phyloP scores from a whole-genome alignment of 2,888 invertebrate genomes.

The Callyntrura sp. region DNA sequence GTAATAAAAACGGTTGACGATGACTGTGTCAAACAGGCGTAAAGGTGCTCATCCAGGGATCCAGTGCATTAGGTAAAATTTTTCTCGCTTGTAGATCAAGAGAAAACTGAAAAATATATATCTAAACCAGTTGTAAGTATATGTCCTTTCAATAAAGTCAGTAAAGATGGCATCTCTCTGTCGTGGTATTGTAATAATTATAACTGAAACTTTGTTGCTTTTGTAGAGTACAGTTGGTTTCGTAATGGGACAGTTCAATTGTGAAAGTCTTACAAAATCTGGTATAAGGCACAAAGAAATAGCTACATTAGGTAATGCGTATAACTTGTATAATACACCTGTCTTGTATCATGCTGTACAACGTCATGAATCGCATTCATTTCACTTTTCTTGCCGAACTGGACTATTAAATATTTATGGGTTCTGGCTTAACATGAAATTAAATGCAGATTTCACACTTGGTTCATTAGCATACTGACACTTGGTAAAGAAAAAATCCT shows the following conservation, averaged over 20 bases:
- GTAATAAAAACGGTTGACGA: no score
- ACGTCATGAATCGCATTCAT: no score
- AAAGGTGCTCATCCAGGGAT: no score
- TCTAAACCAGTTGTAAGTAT: slow-evolving; percentile 15
- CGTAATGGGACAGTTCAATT: slow-evolving; percentile 4
- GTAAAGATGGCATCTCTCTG: slow-evolving; percentile 39
- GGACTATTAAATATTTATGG: slow-evolving; percentile 31
- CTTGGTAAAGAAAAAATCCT: not conserved
- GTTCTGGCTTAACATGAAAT: slow-evolving; percentile 19
- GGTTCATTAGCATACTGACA: slow-evolving; percentile 38
- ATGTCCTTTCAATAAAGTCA: slow-evolving; percentile 26
- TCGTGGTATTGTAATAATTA: slow-evolving; percentile 9
- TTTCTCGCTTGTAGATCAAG: slow-evolving; percentile 2
- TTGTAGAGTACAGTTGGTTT: no score
- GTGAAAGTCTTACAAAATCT: slow-evolving; percentile 30
- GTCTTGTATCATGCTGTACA: not conserved
- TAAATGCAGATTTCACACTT: slow-evolving; percentile 37
- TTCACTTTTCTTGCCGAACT: slow-evolving; percentile 31
- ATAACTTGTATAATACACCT: not conserved
- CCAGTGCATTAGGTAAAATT: no score
- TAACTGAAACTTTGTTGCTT: not conserved
- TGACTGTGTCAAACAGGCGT: no score
- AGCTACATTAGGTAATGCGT: no score
- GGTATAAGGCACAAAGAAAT: no score
- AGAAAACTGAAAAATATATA: not conserved